A percentile compares a stretch with the other conserved stretches of the same genome.
Evolutionary conservation across 2,113 vertebrate species (phyloP).

Genomic region (Aplodontia rufa): DNA sequence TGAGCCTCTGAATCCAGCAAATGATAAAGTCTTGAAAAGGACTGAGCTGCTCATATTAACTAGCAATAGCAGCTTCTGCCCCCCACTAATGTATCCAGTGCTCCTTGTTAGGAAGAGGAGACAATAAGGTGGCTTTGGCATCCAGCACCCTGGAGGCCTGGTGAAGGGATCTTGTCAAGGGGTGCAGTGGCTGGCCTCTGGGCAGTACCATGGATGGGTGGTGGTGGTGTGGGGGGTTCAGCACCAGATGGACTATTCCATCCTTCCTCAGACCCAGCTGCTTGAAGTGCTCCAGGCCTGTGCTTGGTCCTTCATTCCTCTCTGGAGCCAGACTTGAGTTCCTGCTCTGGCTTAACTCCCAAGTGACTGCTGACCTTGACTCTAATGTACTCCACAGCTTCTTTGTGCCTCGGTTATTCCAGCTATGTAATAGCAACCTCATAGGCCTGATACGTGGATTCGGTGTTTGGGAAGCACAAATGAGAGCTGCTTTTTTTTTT

Average conservation of each 20-base stretch:
- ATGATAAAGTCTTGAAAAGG: background rate
- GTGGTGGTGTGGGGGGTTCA: background rate
- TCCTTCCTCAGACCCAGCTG: background rate
- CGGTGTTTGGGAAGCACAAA: background rate
- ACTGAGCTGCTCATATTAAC: background rate
- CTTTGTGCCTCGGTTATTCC: background rate
- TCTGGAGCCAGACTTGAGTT: background rate
- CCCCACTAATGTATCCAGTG: accelerated
- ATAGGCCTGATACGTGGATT: background rate
- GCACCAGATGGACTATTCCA: background rate
- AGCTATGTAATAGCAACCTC: background rate
- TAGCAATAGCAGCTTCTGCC: background rate
- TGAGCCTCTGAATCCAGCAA: no score
- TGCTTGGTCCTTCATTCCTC: background rate
- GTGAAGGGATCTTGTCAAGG: background rate
- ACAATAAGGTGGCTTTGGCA: background rate
- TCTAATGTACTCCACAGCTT: background rate
- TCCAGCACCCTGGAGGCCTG: background rate
- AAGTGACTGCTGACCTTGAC: background rate
- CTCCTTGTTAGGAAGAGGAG: background rate
- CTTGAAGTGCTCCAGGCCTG: background rate
- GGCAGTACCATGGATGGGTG: background rate
- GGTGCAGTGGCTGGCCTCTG: background rate
- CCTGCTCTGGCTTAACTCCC: background rate
- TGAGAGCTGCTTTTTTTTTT: background rate